A percentile compares a stretch with the other conserved stretches of the same genome.
phyloP scores from a whole-genome alignment of 2,797 vertebrate genomes.

The Lepilemur ruficaudatus region DNA sequence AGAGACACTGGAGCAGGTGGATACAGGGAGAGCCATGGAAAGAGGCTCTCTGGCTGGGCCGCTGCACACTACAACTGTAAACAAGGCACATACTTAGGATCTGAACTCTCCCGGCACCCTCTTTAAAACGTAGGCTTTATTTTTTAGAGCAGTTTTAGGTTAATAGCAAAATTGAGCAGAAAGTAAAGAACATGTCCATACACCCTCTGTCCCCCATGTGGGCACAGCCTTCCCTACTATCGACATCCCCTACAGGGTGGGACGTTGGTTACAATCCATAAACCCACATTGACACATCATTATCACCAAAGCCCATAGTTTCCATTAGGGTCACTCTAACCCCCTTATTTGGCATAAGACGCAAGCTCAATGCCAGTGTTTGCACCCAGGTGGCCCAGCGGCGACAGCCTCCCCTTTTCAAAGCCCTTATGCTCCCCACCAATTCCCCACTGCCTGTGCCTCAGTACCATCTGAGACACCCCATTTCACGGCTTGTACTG shows the following conservation, averaged over 20 bases:
- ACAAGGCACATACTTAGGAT: neutral
- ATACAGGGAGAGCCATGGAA: neutral
- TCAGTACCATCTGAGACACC: fast-evolving
- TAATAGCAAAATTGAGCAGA: neutral
- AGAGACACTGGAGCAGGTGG: neutral
- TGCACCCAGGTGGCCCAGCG: neutral
- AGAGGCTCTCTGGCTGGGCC: no score
- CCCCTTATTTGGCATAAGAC: neutral
- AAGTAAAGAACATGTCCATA: neutral
- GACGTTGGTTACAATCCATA: no score
- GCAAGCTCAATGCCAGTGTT: neutral
- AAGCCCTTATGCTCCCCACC: neutral
- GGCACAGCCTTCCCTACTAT: neutral
- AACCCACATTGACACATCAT: fast-evolving
- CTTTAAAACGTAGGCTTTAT: neutral
- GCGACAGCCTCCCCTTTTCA: neutral
- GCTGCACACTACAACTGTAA: neutral
- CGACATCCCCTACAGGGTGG: neutral
- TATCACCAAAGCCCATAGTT: neutral
- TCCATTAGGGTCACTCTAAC: neutral
- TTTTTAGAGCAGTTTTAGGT: neutral
- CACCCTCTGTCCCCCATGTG: fast-evolving
- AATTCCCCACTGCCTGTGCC: fast-evolving
- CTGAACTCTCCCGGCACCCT: neutral
- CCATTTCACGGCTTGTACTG: fast-evolving